These are phyloP conservation scores for Mormyrops attenuatus DNA, from an alignment of 2,797 vertebrate genomes.

Conservation along the genomic window DNA sequence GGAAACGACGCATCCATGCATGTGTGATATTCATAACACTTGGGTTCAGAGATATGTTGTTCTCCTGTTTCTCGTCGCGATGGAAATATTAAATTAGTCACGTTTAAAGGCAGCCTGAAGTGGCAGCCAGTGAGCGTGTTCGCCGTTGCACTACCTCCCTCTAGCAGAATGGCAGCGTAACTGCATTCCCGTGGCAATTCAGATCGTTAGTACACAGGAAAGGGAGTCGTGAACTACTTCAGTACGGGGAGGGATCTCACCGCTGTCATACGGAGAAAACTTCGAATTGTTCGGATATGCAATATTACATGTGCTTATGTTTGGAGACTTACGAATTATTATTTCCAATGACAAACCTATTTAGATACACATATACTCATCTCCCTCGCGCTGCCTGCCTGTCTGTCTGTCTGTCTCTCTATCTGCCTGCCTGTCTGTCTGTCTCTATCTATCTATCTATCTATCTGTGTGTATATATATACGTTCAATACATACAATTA, in stretches of 20 bases:
- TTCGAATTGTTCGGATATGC: not conserved
- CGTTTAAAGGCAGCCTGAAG: constrained; percentile 4
- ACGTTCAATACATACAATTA: too few species aligned
- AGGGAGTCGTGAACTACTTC: not conserved
- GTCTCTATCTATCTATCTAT: too few species aligned
- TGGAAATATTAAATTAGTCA: not conserved
- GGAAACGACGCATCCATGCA: not conserved
- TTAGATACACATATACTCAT: not conserved
- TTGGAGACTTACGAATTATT: not conserved
- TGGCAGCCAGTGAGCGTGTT: constrained; percentile 18
- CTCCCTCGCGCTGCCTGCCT: not conserved
- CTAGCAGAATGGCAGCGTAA: constrained; percentile 47
- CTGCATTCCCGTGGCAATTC: constrained; percentile 40
- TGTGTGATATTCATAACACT: not conserved
- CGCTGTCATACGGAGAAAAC: not conserved
- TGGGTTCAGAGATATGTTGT: not conserved
- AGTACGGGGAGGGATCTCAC: not conserved
- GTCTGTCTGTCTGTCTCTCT: too few species aligned
- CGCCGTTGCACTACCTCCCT: constrained; percentile 54
- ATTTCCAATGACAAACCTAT: not conserved
- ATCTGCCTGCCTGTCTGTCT: not conserved
- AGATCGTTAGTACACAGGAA: not conserved
- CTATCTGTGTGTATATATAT: too few species aligned
- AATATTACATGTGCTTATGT: not conserved
- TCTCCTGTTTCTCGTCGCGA: not conserved